These are phyloP conservation scores for Rhynchotus rufescens DNA, from an alignment of 2,797 vertebrate genomes.

Conservation along the genomic window DNA sequence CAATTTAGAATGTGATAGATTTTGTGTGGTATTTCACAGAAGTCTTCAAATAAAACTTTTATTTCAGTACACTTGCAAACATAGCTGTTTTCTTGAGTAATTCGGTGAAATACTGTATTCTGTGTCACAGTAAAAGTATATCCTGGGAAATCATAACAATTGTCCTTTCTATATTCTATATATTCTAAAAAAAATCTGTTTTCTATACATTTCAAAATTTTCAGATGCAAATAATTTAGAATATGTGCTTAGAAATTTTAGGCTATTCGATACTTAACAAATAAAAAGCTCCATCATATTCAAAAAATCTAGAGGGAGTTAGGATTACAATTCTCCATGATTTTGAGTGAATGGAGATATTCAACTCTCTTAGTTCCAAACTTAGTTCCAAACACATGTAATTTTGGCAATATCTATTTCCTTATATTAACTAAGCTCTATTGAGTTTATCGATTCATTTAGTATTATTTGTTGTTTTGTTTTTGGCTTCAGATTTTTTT, in stretches of 20 bases:
- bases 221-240: neutral
- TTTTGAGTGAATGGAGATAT: neutral
- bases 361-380: neutral
- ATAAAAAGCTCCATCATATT: neutral
- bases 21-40: neutral
- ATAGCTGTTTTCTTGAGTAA: neutral
- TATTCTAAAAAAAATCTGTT: neutral
- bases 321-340: neutral
- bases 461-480: neutral
- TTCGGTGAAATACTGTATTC: neutral
- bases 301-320: neutral
- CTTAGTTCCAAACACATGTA: neutral
- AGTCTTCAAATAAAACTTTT: neutral
- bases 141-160: neutral
- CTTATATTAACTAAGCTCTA: neutral
- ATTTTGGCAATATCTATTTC: neutral
- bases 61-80: neutral
- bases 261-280: neutral
- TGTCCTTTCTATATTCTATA: neutral
- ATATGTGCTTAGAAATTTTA: neutral
- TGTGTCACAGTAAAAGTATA: neutral
- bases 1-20: neutral
- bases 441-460: neutral
- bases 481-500: neutral
- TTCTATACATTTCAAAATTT: neutral